Conservation (phyloP, 1,140 invertebrate genomes). For the Pantala flavescens region DNA sequence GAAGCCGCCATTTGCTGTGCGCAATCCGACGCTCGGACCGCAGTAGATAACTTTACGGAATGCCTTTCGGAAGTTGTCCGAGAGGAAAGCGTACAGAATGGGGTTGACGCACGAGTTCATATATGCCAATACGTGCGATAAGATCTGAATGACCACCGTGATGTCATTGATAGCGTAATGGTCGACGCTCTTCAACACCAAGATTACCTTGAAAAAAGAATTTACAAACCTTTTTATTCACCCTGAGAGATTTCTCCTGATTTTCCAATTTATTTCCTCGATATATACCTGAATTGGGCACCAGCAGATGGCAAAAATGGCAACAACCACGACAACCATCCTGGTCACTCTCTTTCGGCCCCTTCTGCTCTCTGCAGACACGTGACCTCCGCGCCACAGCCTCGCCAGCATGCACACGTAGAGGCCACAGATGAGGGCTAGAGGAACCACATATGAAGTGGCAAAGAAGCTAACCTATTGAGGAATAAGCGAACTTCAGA, state of each 20-base stretch:
- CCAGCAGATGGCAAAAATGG: conserved; percentile 93
- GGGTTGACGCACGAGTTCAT: conserved; percentile 93
- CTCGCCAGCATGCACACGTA: conserved; percentile 85
- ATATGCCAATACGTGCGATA: conserved; percentile 84
- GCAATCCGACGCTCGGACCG: conserved; percentile 27
- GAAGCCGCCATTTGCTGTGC: conserved; percentile 19
- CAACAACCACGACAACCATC: conserved; percentile 87
- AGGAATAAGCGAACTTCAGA: no score
- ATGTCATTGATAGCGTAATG: conserved; percentile 49
- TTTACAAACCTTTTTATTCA: no score
- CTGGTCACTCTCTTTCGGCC: conserved; percentile 84
- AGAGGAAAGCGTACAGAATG: conserved; percentile 86
- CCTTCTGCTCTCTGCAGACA: conserved; percentile 57
- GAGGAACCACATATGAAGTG: conserved; percentile 73
- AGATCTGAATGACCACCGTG: conserved; percentile 66
- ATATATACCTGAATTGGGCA: conserved; percentile 90
- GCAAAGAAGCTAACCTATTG: conserved; percentile 69
- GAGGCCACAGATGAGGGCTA: conserved; percentile 76
- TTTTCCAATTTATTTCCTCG: no score
- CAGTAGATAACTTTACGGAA: conserved; percentile 59
- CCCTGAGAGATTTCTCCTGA: no score
- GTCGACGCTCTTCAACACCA: conserved; percentile 65
- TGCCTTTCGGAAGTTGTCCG: conserved; percentile 75
- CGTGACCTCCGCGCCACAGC: conserved; percentile 70
- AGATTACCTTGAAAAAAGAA: conserved; percentile 53